phyloP scores from a whole-genome alignment of 2,113 vertebrate species.

The Puma concolor region DNA sequence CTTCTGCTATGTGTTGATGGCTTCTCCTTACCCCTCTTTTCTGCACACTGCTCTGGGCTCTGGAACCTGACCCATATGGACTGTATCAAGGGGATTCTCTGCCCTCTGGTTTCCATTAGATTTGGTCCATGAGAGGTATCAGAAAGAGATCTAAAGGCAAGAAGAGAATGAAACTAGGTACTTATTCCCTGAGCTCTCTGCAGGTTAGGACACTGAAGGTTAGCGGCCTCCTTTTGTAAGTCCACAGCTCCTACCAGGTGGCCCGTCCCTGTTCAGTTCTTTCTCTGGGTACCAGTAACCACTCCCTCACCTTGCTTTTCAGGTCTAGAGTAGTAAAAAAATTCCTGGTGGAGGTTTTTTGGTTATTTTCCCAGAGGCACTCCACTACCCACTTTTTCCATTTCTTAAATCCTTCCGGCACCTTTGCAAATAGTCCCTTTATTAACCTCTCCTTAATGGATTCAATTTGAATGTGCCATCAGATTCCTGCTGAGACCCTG shows the following conservation, averaged over 20 bases:
- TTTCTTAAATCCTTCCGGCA: constrained; percentile 23
- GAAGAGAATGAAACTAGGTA: not conserved
- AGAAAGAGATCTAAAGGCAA: constrained; percentile 12
- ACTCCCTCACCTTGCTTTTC: not conserved
- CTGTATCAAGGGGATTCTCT: not conserved
- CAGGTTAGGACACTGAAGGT: not conserved
- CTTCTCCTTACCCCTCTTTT: not conserved
- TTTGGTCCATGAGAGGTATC: not conserved
- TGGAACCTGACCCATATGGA: too few relatives aligned
- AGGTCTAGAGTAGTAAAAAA: constrained; percentile 5
- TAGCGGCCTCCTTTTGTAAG: not conserved
- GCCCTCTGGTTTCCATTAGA: not conserved
- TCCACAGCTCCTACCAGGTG: not conserved
- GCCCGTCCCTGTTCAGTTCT: not conserved
- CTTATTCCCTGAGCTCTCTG: not conserved
- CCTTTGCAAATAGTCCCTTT: constrained; percentile 34
- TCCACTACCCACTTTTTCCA: not conserved
- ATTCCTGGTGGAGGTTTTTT: not conserved
- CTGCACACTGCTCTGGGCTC: not conserved
- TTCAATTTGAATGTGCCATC: constrained; percentile 46
- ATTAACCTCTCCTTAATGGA: constrained; percentile 48
- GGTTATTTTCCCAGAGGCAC: not conserved
- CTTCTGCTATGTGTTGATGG: not conserved
- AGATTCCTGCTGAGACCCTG: constrained; percentile 40
- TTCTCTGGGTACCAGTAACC: not conserved